Evolutionary conservation across 2,888 invertebrate genomes (phyloP).

Genomic region (Creontiades dilutus): DNA sequence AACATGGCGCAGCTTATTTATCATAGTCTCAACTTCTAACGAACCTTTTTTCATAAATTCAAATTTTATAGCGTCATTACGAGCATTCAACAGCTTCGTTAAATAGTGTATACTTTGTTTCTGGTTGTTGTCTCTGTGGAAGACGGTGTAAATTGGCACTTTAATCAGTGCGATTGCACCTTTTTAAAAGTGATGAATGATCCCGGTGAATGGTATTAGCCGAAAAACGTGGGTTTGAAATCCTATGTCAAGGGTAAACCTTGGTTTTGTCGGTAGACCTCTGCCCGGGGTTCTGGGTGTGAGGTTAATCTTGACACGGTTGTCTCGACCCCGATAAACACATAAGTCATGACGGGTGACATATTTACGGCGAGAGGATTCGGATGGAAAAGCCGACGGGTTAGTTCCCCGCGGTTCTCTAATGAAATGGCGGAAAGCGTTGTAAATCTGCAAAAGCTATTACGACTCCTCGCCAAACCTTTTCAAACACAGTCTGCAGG

Average conservation of each 20-base stretch:
- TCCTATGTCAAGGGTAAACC: conserved; percentile 31
- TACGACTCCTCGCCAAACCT: neutral
- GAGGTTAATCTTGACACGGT: conserved; percentile 50
- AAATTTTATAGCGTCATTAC: too few species aligned
- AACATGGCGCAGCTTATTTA: too few species aligned
- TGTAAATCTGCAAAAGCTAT: conserved; percentile 38
- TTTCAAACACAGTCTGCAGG: neutral
- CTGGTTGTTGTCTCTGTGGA: too few species aligned
- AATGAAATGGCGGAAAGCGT: conserved; percentile 49
- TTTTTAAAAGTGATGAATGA: conserved; percentile 15
- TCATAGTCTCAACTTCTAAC: too few species aligned
- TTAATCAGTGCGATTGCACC: conserved; percentile 4
- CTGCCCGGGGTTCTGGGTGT: neutral
- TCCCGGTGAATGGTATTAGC: neutral
- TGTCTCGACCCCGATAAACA: conserved; percentile 55
- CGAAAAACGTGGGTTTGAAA: neutral
- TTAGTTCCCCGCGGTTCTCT: conserved; percentile 33
- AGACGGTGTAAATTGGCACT: neutral
- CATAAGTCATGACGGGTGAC: conserved; percentile 65
- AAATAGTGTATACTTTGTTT: too few species aligned
- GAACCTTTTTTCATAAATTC: too few species aligned
- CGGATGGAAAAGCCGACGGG: neutral
- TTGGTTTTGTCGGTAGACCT: neutral
- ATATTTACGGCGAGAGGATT: conserved; percentile 47
- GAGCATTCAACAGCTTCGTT: too few species aligned